These are phyloP conservation scores for Toxotes chatareus DNA, from an alignment of 2,113 vertebrate genomes.

Conservation along the genomic window DNA sequence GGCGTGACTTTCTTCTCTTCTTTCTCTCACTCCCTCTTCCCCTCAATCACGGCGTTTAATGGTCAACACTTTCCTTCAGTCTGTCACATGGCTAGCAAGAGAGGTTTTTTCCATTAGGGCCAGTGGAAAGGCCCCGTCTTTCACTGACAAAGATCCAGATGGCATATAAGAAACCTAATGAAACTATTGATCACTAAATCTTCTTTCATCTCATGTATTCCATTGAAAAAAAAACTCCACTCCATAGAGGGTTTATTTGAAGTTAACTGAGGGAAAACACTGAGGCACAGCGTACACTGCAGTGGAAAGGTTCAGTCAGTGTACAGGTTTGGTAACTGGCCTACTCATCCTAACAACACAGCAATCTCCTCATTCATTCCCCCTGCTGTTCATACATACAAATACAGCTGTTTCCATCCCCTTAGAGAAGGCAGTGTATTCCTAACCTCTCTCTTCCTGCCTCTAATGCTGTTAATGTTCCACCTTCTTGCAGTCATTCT, in stretches of 20 bases:
- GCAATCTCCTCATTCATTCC: conserved; percentile 53
- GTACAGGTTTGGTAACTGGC: conserved; percentile 29
- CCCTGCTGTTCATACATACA: conserved; percentile 32
- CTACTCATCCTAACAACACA: conserved; percentile 35
- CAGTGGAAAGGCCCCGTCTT: conserved; percentile 50
- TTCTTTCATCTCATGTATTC: conserved; percentile 16
- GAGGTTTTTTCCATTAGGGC: conserved; percentile 64
- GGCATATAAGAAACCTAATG: conserved; percentile 57
- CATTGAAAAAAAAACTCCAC: conserved; percentile 31
- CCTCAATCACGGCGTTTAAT: conserved; percentile 64
- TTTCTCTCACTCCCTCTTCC: conserved; percentile 35
- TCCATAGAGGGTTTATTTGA: conserved; percentile 30
- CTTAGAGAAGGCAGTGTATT: conserved; percentile 24
- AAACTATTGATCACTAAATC: conserved; percentile 20
- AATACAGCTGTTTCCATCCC: conserved; percentile 47
- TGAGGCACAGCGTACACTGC: not conserved
- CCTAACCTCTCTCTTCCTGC: conserved; percentile 44
- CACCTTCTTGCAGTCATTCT: conserved; percentile 46
- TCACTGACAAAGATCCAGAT: conserved; percentile 55
- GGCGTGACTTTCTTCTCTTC: conserved; percentile 61
- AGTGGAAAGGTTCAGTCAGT: conserved; percentile 37
- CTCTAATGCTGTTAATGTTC: conserved; percentile 45
- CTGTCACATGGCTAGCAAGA: conserved; percentile 36
- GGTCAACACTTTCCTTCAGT: conserved; percentile 41
- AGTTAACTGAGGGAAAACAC: conserved; percentile 35